These are phyloP conservation scores for Heteractis magnifica DNA, from an alignment of 92 coral and sea anemone genomes.

Conservation along the genomic window DNA sequence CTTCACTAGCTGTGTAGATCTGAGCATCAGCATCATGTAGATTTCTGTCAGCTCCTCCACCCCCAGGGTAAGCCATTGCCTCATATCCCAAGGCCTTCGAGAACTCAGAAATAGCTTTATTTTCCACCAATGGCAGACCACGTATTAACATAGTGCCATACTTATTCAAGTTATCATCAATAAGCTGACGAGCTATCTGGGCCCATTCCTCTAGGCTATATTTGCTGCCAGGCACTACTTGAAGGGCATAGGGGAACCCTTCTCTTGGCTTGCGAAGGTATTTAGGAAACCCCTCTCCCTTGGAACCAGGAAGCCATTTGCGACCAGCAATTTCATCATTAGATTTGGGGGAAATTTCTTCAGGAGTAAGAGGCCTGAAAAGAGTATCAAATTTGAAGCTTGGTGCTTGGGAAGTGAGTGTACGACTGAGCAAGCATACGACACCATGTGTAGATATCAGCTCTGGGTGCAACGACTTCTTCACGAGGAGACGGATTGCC, in stretches of 20 bases:
- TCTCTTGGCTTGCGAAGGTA: conserved; percentile 28
- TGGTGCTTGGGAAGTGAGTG: not conserved
- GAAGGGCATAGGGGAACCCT: conserved; percentile 36
- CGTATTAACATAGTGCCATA: conserved; percentile 77
- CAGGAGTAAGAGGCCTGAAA: conserved; percentile 23
- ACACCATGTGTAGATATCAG: not conserved
- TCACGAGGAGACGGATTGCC: conserved; percentile 4
- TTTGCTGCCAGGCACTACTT: conserved; percentile 14
- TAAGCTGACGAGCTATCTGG: conserved; percentile 25
- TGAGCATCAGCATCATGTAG: conserved; percentile 61
- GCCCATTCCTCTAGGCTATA: conserved; percentile 41
- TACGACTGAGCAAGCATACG: not conserved
- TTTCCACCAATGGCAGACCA: conserved; percentile 67
- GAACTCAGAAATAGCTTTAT: conserved; percentile 57
- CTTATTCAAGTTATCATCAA: conserved; percentile 46
- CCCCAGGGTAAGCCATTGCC: conserved; percentile 74
- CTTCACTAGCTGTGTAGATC: conserved; percentile 84
- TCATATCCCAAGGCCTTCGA: conserved; percentile 62
- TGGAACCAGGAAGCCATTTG: conserved; percentile 37
- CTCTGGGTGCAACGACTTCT: not conserved
- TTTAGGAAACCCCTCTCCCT: conserved; percentile 37
- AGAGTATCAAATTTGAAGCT: not conserved
- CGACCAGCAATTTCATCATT: conserved; percentile 40
- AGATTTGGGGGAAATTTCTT: conserved; percentile 35
- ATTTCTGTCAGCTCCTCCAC: conserved; percentile 76